Base-by-base conservation (phyloP, 2,113 vertebrate genomes). In the Pyxicephalus adspersus region DNA sequence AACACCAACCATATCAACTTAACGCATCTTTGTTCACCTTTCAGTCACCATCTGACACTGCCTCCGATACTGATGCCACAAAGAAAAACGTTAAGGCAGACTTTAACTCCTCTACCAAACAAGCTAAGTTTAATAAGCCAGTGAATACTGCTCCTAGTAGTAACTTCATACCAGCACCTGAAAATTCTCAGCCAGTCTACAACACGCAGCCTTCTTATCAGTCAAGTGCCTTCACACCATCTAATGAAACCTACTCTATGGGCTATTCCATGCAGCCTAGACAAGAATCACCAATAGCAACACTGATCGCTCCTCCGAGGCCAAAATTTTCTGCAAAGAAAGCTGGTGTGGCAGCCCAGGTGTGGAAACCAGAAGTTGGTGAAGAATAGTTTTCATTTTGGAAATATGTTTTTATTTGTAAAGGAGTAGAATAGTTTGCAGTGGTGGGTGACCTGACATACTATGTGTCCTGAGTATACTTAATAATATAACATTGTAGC, bases 291-390 rank as follows among this genome's bases (percentile, higher is more conserved):
- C 86, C 84, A 81, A 87, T 88, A 11, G 55, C 90, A 0, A 82
- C 92, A 54, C 90, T 88, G 75, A 77, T 91, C 83, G 87, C 83
- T 84, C 90, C 96, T 78, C 98, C 98, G 0, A 95, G 94, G 91
- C 98, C 98, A 76, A 99, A 94, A 85, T 99, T 98, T 89, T 97
- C 94, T 38, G 98, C 98, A 84, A 98, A 97, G 93, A 98, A 95
- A 90, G 92, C 94, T 68, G 91, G 90, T 63, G 93, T 91, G 85
- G 90, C 90, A 66, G 95, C 94, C 83, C 97, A 98, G 92, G 97
- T 99, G 90, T 99, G 98, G 98, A 98, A 96, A 89, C 97, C 98
- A 38, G 87, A 94, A 3, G 71, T 86, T 57, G 92, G 86, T 74
- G 94, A 91, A 84, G 93, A 95, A 91, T 96, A 95, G 90, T 86